These are phyloP conservation scores for Dicranocentrus wangi DNA, from an alignment of 2,888 invertebrate species.

Conservation along the genomic window DNA sequence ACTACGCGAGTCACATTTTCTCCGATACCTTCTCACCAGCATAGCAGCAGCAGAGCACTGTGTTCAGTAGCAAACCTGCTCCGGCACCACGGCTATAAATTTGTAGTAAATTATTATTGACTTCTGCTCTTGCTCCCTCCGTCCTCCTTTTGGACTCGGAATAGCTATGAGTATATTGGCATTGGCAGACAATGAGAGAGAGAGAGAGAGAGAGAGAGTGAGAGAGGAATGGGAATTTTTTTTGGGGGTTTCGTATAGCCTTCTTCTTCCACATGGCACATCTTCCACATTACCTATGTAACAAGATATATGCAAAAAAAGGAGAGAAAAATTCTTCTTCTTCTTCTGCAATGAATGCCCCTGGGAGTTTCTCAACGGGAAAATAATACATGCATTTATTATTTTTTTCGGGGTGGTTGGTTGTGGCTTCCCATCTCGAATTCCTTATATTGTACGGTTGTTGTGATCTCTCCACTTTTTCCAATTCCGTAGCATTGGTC, in stretches of 20 bases:
- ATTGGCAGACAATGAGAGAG: too few relatives aligned
- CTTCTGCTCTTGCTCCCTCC: slow-evolving; percentile 9
- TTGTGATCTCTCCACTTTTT: slow-evolving; percentile 3
- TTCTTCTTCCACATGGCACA: not conserved
- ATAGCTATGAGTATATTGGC: too few relatives aligned
- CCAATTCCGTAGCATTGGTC: too few relatives aligned
- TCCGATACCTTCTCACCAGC: not conserved
- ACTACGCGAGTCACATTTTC: not conserved
- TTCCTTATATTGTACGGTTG: too few relatives aligned
- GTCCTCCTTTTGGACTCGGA: not conserved
- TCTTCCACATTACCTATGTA: too few relatives aligned
- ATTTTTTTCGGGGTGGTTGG: slow-evolving; percentile 22
- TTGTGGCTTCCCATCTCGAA: too few relatives aligned
- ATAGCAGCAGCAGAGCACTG: not conserved
- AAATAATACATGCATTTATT: slow-evolving; percentile 61
- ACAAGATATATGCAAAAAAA: too few relatives aligned
- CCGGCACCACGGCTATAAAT: not conserved
- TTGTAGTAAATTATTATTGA: slow-evolving; percentile 20
- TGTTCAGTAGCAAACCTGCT: not conserved
- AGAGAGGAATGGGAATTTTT: not conserved
- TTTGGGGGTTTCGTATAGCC: not conserved
- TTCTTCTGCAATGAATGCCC: slow-evolving; percentile 49
- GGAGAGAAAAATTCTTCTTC: too few relatives aligned
- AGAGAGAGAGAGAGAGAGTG: not conserved
- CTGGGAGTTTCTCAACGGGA: slow-evolving; percentile 53